Base-by-base conservation (phyloP, 2,888 invertebrate species). In the Xanthorhoe designata region DNA sequence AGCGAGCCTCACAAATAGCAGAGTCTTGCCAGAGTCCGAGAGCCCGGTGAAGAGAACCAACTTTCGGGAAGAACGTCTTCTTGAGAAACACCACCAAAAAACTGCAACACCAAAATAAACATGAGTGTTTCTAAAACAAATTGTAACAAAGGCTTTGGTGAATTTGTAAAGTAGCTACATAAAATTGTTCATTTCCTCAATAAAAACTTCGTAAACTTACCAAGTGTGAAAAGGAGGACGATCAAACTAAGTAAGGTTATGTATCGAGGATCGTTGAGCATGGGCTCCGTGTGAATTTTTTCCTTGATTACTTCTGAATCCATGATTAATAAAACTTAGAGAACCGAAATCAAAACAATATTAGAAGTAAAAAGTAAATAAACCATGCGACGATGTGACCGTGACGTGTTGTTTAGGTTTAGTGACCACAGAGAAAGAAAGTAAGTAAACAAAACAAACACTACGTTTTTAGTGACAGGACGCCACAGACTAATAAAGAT, bases 21-120 rank as follows among this genome's bases (percentile, higher is more conserved):
- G 91, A 2, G 98, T 98, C 94, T 99, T 99, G 17, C 99, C 99
- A 35, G 97, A 96, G 83, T 98, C 98, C 76, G 97, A 96, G 2
- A 98, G 94, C 1, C 99, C 99, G 60, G 97, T 96, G 10, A 99
- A 81, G 62, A 98, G 88, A 56, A 99, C 94, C 74, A 95, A 95
- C 47, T 94, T 94, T 32, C 96, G 94, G 7, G 94, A 83, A 57
- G 94, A 93, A 68, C 93, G 95, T 65, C 94, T 94, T 64, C 94
- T 91, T 66, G 94, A 94, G 90, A 95, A 95, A 73, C 95, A 84
- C 85, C 94, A 90, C 88, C 95, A 94, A 68, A 96, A 84, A 49
- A 95, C 96, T 96, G 82, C 58, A 93, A 65, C 13, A 59, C 13
- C n/a, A 18, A 58, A 13, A 13, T 2, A 2, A 35, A 10, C 35